Evolutionary conservation across 2,797 vertebrate genomes (phyloP).

Genomic region (Kryptopterus vitreolus): DNA sequence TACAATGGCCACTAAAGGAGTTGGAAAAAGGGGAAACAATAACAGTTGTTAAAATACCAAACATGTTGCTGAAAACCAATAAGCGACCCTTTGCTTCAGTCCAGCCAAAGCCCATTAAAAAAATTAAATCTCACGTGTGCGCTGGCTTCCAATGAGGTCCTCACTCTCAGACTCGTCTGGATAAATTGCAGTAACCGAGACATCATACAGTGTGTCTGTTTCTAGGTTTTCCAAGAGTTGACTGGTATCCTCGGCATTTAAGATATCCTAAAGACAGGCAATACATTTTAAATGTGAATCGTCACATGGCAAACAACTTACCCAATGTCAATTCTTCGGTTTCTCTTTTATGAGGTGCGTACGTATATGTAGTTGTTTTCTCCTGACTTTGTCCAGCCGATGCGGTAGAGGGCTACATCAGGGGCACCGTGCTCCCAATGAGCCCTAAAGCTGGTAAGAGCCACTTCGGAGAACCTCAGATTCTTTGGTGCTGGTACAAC

Average conservation of each 20-base stretch:
- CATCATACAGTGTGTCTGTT: slow-evolving; percentile 86
- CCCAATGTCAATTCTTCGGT: not conserved
- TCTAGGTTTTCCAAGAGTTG: slow-evolving; percentile 85
- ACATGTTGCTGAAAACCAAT: not conserved
- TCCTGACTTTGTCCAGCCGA: slow-evolving; percentile 84
- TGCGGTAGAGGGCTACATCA: slow-evolving; percentile 91
- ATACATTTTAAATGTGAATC: not conserved
- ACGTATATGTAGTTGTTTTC: slow-evolving; percentile 69
- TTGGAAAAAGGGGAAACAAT: slow-evolving; percentile 54
- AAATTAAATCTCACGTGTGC: slow-evolving; percentile 81
- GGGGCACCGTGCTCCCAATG: slow-evolving; percentile 93
- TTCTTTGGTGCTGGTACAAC: slow-evolving; percentile 91
- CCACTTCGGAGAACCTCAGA: slow-evolving; percentile 85
- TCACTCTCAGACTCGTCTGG: slow-evolving; percentile 98
- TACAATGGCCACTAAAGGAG: slow-evolving; percentile 66
- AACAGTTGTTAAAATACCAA: not conserved
- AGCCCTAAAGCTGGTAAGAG: slow-evolving; percentile 85
- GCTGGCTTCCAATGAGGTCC: slow-evolving; percentile 85
- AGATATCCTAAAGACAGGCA: slow-evolving; percentile 77
- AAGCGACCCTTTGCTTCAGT: not conserved
- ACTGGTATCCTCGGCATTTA: slow-evolving; percentile 85
- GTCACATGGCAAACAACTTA: not conserved
- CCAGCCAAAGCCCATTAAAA: not conserved
- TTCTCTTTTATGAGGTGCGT: slow-evolving; percentile 50
- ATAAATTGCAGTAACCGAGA: slow-evolving; percentile 94